A percentile compares a stretch with the other conserved stretches of the same genome.
phyloP scores from a whole-genome alignment of 2,888 invertebrate species.

The Caenorhabditis panamensis region DNA sequence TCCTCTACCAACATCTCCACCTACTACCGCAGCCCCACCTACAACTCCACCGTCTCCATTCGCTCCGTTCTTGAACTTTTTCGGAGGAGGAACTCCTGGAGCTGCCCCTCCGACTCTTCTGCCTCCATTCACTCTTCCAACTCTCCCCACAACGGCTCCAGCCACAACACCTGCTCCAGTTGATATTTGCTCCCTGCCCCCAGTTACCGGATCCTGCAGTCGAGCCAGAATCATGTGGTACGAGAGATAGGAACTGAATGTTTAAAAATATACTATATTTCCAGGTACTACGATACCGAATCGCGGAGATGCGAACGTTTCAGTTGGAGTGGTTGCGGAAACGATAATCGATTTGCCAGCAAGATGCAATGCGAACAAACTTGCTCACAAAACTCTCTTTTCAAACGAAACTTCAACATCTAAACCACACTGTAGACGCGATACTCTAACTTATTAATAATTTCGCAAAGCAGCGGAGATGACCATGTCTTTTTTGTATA shows the following conservation, averaged over 20 bases:
- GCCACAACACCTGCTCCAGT: constrained; percentile 51
- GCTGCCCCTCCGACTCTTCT: constrained; percentile 35
- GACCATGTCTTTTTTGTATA: constrained; percentile 9
- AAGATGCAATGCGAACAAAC: constrained; percentile 67
- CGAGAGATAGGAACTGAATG: background rate
- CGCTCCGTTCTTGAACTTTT: constrained; percentile 63
- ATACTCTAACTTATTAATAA: background rate
- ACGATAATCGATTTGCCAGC: constrained; percentile 68
- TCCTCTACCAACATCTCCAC: constrained; percentile 16
- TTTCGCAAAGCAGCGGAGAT: background rate
- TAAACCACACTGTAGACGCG: background rate
- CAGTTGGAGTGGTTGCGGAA: constrained; percentile 72
- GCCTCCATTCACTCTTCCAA: constrained; percentile 62
- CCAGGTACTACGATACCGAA: constrained; percentile 71
- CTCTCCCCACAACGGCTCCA: constrained; percentile 57
- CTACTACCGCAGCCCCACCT: constrained; percentile 11
- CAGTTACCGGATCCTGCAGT: constrained; percentile 69
- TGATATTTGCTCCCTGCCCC: constrained; percentile 66
- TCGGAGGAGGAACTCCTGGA: constrained; percentile 53
- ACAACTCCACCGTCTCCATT: constrained; percentile 63
- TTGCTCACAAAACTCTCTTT: constrained; percentile 59
- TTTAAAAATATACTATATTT: background rate
- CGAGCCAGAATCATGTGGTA: constrained; percentile 72
- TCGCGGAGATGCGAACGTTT: constrained; percentile 69
- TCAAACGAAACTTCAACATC: constrained; percentile 45